Evolutionary conservation across 2,113 vertebrate genomes (phyloP), one percentile per base, ranked within the genome.

Genomic region (Willisornis vidua): DNA sequence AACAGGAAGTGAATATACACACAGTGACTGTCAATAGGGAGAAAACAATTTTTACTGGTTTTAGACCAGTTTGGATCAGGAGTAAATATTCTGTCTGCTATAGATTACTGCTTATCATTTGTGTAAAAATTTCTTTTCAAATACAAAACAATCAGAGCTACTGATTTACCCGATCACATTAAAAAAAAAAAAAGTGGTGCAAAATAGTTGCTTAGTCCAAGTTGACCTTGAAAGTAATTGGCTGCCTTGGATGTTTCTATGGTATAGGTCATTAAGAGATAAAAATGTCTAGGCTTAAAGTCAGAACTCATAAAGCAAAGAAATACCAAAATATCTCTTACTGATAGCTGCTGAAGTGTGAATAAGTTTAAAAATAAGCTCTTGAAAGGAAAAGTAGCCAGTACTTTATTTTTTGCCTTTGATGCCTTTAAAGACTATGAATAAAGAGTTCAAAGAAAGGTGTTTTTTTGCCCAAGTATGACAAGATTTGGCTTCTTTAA

Each of bases 251-350:
- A 78, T 80, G 95, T 97, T 96, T 97, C 97, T 84, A 70, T 67
- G 86, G 95, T 89, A 94, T 92, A 97, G 88, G 84, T 91, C 95
- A 97, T 95, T 97, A 96, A 97, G 96, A 97, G 97, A 98, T 97
- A 96, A 98, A 97, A 97, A 96, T 92, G 97, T 96, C 94, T 88
- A 76, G 93, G 87, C 97, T 97, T 97, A 98, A 98, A 97, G 94
- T 97, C 93, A 96, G 96, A 97, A 96, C 79, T 12, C 95, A 96
- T 98, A 98, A 98, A 95, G 93, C 86, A 94, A 93, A 96, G 95
- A 97, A 98, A 88, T 77, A 84, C 31, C 59, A 76, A 83, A 89
- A 37, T 58, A 80, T 20, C 59, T 87, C 33, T 52, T 80, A 71
- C 19, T 80, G 88, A 93, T 22, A 83, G 65, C 35, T 76, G 43